Percentiles rank a stretch among this genome's conserved stretches.
These are phyloP conservation scores for Tipula confusa DNA, from an alignment of 2,888 invertebrate genomes.

Conservation along the genomic window DNA sequence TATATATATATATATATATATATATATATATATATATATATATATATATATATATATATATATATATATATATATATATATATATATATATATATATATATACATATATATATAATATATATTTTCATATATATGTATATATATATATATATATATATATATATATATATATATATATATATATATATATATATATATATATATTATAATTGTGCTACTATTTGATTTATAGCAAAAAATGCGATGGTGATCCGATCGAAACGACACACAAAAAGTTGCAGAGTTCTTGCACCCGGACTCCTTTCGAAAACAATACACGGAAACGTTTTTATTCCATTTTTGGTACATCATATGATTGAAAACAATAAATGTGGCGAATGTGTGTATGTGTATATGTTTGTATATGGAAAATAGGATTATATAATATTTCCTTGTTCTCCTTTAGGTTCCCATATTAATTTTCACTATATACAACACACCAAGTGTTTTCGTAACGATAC, in stretches of 20 bases:
- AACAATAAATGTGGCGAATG: neutral
- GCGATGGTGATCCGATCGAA: neutral
- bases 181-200: no score
- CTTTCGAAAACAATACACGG: neutral
- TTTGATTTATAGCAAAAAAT: conserved; percentile 9
- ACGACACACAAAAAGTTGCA: neutral
- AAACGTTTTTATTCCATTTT: neutral
- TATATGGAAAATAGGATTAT: neutral
- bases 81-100: no score
- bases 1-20: no score
- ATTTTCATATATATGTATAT: no score
- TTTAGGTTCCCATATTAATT: neutral
- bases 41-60: no score
- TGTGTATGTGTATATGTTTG: neutral
- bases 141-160: no score
- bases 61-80: no score
- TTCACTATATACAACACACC: neutral
- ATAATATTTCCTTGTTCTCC: conserved; percentile 9
- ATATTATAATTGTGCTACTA: neutral
- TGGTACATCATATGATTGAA: neutral
- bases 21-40: no score
- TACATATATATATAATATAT: no score
- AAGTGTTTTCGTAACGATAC: conserved; percentile 3
- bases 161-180: no score
- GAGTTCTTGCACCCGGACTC: conserved; percentile 3